These are phyloP conservation scores for Diarsia rubi DNA, from an alignment of 2,888 invertebrate species.

Conservation along the genomic window DNA sequence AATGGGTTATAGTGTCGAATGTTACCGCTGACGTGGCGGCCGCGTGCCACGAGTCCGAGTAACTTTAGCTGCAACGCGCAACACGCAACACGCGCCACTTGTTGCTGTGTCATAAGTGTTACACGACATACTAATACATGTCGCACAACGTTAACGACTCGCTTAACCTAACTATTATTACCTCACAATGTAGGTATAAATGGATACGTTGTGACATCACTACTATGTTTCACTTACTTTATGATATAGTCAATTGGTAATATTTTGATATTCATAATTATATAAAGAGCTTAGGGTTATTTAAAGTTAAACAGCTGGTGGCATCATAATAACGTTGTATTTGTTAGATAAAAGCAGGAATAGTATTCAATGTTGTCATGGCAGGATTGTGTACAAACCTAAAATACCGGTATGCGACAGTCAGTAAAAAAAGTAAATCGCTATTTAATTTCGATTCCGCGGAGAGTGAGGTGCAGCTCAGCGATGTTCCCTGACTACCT, in stretches of 20 bases:
- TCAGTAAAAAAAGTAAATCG: not conserved
- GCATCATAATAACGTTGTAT: not conserved
- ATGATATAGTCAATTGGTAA: conserved; percentile 15
- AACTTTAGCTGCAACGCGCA: conserved; percentile 12
- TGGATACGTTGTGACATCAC: conserved; percentile 56
- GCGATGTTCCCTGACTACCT: not conserved
- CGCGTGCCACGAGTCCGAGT: conserved; percentile 64
- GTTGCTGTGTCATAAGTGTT: not conserved
- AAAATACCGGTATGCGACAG: not conserved
- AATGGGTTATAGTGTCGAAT: conserved; percentile 52
- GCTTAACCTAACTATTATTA: conserved; percentile 60
- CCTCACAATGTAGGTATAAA: conserved; percentile 74
- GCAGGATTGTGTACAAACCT: not conserved
- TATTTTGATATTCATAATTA: not conserved
- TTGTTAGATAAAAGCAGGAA: not conserved
- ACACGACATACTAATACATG: not conserved
- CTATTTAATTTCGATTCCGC: not conserved
- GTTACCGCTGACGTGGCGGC: conserved; percentile 65
- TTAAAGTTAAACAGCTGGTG: not conserved
- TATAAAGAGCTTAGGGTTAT: conserved; percentile 5
- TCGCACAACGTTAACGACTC: conserved; percentile 4
- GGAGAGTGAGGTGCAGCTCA: not conserved
- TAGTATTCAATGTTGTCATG: not conserved
- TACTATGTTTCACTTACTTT: conserved; percentile 35
- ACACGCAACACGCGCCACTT: not conserved